These are phyloP conservation scores for Chaetodon trifasciatus DNA, from an alignment of 2,797 vertebrate species.

Conservation along the genomic window DNA sequence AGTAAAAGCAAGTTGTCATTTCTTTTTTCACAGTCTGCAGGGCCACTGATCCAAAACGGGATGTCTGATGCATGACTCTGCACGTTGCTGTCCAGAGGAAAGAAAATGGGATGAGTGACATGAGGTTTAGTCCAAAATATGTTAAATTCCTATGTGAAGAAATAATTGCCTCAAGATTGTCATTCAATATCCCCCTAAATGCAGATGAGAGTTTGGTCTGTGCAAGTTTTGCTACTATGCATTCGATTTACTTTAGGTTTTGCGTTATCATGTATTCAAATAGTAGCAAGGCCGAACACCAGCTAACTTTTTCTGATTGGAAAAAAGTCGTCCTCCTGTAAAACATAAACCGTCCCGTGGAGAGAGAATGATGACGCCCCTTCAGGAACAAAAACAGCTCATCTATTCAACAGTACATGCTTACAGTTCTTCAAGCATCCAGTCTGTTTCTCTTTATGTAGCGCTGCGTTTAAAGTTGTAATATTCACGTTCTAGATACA, in stretches of 20 bases:
- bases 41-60: constrained; percentile 56
- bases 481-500: constrained; percentile 35
- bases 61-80: constrained; percentile 62
- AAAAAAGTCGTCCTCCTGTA: constrained; percentile 26
- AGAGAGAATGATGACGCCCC: constrained; percentile 42
- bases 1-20: constrained; percentile 62
- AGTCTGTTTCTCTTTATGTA: constrained; percentile 14
- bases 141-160: constrained; percentile 38
- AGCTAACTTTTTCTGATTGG: neutral
- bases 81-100: constrained; percentile 41
- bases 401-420: constrained; percentile 25
- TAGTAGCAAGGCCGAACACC: neutral
- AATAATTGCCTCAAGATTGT: constrained; percentile 44
- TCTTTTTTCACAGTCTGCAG: constrained; percentile 51
- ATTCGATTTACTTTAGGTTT: constrained; percentile 20
- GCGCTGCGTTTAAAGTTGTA: constrained; percentile 11
- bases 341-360: constrained; percentile 26
- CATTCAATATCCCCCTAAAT: constrained; percentile 29
- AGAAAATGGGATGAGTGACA: constrained; percentile 45
- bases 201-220: constrained; percentile 29
- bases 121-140: constrained; percentile 33
- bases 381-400: constrained; percentile 38
- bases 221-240: neutral
- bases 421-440: constrained; percentile 45
- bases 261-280: constrained; percentile 8